These are phyloP conservation scores for Paratrypauchen microcephalus DNA, from an alignment of 2,797 vertebrate species.

Conservation along the genomic window DNA sequence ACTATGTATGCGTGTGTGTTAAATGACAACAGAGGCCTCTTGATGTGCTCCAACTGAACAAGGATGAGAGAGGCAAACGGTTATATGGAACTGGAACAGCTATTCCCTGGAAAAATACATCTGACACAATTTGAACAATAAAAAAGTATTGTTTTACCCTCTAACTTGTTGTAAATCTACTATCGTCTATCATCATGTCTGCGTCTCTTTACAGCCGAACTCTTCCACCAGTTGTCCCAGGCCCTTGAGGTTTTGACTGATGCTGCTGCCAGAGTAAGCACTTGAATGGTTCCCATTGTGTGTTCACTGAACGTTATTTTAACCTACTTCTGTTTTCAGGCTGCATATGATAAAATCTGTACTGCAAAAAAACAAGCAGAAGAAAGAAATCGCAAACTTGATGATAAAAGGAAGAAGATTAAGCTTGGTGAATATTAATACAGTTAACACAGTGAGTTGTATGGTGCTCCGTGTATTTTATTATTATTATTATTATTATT, in stretches of 20 bases:
- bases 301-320: neutral
- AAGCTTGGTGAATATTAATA: conserved; percentile 86
- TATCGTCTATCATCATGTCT: neutral
- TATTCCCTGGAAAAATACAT: conserved; percentile 51
- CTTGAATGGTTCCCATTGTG: conserved; percentile 1
- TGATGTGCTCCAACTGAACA: conserved; percentile 40
- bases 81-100: conserved; percentile 31
- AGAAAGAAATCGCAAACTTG: conserved; percentile 87
- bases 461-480: neutral
- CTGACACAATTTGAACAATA: conserved; percentile 28
- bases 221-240: conserved; percentile 96
- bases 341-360: conserved; percentile 89
- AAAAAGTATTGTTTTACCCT: conserved; percentile 38
- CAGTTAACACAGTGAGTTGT: neutral
- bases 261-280: conserved; percentile 87
- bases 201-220: conserved; percentile 77
- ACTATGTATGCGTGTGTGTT: conserved; percentile 36
- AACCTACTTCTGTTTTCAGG: conserved; percentile 72
- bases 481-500: neutral
- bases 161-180: neutral
- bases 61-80: conserved; percentile 35
- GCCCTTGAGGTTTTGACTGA: conserved; percentile 94
- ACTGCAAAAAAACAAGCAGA: conserved; percentile 91
- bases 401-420: conserved; percentile 93
- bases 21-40: conserved; percentile 46